phyloP scores from a whole-genome alignment of 2,888 invertebrate genomes.

The Baccha elongata region DNA sequence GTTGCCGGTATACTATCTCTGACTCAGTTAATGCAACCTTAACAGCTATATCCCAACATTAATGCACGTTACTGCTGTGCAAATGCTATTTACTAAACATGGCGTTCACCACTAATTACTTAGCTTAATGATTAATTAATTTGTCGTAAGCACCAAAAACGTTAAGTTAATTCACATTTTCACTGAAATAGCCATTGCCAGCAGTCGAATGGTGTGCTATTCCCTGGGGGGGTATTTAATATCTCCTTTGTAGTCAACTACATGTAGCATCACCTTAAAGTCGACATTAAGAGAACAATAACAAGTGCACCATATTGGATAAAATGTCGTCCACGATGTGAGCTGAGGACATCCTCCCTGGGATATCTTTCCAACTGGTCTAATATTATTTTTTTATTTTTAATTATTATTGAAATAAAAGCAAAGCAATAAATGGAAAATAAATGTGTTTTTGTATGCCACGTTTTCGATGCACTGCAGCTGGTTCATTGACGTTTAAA shows the following conservation, averaged over 20 bases:
- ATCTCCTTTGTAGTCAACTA: not conserved
- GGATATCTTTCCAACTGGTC: not conserved
- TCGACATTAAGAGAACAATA: not conserved
- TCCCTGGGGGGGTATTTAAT: slow-evolving; percentile 48
- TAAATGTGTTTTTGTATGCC: slow-evolving; percentile 47
- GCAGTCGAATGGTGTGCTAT: slow-evolving; percentile 8
- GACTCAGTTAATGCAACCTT: not conserved
- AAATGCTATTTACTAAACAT: slow-evolving; percentile 38
- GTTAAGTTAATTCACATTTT: slow-evolving; percentile 22
- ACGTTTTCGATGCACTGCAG: slow-evolving; percentile 63
- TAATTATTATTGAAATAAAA: slow-evolving; percentile 55
- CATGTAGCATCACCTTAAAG: slow-evolving; percentile 29
- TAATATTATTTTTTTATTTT: not conserved
- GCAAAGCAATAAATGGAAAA: slow-evolving; percentile 54
- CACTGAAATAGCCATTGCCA: slow-evolving; percentile 33
- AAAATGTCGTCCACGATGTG: slow-evolving; percentile 38
- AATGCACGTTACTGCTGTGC: slow-evolving; percentile 26
- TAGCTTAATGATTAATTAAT: slow-evolving; percentile 67
- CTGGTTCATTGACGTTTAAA: slow-evolving; percentile 66
- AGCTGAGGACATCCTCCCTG: slow-evolving; percentile 14
- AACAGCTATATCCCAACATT: slow-evolving; percentile 22
- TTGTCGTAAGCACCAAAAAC: slow-evolving; percentile 66
- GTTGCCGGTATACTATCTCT: not conserved
- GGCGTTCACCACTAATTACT: slow-evolving; percentile 63
- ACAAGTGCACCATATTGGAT: slow-evolving; percentile 42